Evolutionary conservation across 2,113 vertebrate genomes (phyloP).

Genomic region (Petrocephalus microphthalmus): DNA sequence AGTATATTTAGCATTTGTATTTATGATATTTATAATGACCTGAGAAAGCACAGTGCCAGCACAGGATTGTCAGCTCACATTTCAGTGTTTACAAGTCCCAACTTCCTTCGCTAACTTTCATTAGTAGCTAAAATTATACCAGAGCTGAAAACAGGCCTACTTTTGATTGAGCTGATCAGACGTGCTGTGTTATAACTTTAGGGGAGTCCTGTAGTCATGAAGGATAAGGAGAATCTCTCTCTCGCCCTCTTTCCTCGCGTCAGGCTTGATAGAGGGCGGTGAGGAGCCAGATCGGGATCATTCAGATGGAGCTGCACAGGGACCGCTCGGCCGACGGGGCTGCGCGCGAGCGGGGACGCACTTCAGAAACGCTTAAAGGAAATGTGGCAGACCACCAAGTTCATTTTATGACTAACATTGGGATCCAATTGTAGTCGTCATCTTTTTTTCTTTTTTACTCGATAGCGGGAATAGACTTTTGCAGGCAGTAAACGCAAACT

Average conservation of each 20-base stretch:
- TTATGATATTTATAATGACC: not conserved
- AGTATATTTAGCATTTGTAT: not conserved
- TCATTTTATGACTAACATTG: not conserved
- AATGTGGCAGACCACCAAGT: conserved; percentile 2
- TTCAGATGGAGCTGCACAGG: not conserved
- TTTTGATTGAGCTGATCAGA: not conserved
- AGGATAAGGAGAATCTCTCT: not conserved
- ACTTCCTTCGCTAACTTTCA: not conserved
- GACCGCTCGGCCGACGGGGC: not conserved
- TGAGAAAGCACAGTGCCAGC: not conserved
- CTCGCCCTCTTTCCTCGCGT: not conserved
- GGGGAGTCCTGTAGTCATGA: not conserved
- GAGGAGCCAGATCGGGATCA: not conserved
- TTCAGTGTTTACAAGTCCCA: not conserved
- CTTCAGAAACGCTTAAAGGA: not conserved
- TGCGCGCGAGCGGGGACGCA: not conserved
- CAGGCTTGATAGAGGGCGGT: not conserved
- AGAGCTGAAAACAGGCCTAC: not conserved
- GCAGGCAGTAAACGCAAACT: not conserved
- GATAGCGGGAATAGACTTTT: not conserved
- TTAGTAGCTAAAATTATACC: not conserved
- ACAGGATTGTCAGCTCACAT: not conserved
- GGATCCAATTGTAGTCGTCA: not conserved
- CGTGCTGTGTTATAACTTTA: not conserved
- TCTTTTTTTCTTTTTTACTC: not conserved